These are phyloP conservation scores for Athrips mouffetella DNA, from an alignment of 2,888 invertebrate genomes.

Conservation along the genomic window DNA sequence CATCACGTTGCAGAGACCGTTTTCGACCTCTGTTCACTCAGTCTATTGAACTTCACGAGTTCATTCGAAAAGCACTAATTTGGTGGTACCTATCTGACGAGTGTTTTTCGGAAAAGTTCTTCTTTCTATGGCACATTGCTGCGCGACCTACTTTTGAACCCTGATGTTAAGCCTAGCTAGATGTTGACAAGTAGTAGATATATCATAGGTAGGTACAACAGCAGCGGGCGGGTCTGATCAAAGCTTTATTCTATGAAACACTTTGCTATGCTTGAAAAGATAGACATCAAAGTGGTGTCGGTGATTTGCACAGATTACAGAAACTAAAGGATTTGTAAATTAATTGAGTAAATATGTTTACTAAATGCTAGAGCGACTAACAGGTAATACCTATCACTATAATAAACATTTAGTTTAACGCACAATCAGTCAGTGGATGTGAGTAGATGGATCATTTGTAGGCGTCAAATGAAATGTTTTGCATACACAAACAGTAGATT, in stretches of 20 bases:
- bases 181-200: too few species aligned
- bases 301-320: too few species aligned
- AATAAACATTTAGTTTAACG: conserved; percentile 18
- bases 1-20: conserved; percentile 15
- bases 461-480: conserved; percentile 45
- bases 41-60: conserved; percentile 31
- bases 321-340: too few species aligned
- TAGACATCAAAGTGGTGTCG: too few species aligned
- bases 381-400: too few species aligned
- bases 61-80: conserved; percentile 21
- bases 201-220: too few species aligned
- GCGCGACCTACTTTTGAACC: conserved; percentile 1
- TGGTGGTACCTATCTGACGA: conserved; percentile 3
- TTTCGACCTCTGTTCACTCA: conserved; percentile 30
- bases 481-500: conserved; percentile 47
- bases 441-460: conserved; percentile 39
- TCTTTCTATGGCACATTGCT: not conserved
- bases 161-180: too few species aligned
- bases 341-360: not conserved
- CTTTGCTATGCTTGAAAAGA: too few species aligned
- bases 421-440: conserved; percentile 24
- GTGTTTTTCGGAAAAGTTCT: not conserved
- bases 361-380: too few species aligned
- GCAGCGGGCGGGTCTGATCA: too few species aligned
- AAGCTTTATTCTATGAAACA: too few species aligned